phyloP scores from a whole-genome alignment of 2,113 vertebrate species.

The Phylloscopus whistleri region DNA sequence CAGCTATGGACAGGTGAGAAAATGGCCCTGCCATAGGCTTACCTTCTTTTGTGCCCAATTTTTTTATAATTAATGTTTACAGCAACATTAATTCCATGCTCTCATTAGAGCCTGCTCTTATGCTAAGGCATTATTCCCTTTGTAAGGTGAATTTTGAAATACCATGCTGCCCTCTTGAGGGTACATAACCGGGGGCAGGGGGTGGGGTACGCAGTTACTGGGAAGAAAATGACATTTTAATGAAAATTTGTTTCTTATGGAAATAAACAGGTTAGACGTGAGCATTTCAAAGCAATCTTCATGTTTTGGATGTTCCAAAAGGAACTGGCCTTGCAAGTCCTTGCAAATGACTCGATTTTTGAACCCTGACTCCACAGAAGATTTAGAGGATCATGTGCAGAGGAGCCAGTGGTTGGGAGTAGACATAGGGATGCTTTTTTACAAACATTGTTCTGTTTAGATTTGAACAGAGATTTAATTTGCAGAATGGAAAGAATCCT shows the following conservation, averaged over 20 bases:
- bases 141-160: constrained; percentile 1
- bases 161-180: constrained; percentile 62
- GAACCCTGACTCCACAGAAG: not conserved
- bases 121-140: not conserved
- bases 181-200: not conserved
- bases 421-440: not conserved
- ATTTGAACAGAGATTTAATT: not conserved
- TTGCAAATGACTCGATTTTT: not conserved
- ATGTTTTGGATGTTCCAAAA: not conserved
- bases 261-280: not conserved
- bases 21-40: not conserved
- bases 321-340: not conserved
- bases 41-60: not conserved
- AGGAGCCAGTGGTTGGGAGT: not conserved
- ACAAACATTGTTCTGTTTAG: not conserved
- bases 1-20: not conserved
- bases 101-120: not conserved
- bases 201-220: not conserved
- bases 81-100: not conserved
- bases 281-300: not conserved
- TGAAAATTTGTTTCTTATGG: not conserved
- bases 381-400: not conserved
- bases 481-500: not conserved
- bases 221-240: not conserved
- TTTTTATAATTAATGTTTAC: not conserved